Evolutionary conservation across 2,113 vertebrate species (phyloP).

Genomic region (Puma concolor): DNA sequence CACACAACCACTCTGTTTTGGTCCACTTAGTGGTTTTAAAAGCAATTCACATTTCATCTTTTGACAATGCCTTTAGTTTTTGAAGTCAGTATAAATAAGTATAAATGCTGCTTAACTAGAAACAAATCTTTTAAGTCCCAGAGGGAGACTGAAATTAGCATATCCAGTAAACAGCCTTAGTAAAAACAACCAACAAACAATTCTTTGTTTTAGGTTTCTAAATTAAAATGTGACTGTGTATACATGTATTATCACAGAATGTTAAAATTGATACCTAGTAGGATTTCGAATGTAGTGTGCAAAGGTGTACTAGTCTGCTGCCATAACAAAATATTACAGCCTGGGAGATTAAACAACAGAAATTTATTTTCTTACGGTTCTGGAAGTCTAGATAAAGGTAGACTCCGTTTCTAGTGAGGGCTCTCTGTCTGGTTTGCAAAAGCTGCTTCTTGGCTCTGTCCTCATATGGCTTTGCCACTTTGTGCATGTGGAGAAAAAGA

Average conservation of each 20-base stretch:
- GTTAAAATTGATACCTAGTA: neutral
- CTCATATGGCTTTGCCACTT: neutral
- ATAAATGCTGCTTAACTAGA: constrained; percentile 41
- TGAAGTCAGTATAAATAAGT: constrained; percentile 43
- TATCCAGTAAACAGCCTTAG: constrained; percentile 21
- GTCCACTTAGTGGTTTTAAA: neutral
- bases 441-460: neutral
- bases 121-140: constrained; percentile 33
- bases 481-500: neutral
- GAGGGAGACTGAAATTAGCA: constrained; percentile 41
- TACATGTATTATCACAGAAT: neutral
- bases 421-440: neutral
- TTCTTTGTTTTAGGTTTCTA: constrained; percentile 1
- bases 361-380: neutral
- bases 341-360: neutral
- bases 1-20: neutral
- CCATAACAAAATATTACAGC: neutral
- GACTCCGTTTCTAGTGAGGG: neutral
- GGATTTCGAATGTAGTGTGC: neutral
- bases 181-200: neutral
- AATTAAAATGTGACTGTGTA: neutral
- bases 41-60: constrained; percentile 7
- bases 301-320: neutral
- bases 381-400: neutral
- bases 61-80: constrained; percentile 47